Conservation (phyloP, 2,113 vertebrate genomes). For the Urocolius indicus region DNA sequence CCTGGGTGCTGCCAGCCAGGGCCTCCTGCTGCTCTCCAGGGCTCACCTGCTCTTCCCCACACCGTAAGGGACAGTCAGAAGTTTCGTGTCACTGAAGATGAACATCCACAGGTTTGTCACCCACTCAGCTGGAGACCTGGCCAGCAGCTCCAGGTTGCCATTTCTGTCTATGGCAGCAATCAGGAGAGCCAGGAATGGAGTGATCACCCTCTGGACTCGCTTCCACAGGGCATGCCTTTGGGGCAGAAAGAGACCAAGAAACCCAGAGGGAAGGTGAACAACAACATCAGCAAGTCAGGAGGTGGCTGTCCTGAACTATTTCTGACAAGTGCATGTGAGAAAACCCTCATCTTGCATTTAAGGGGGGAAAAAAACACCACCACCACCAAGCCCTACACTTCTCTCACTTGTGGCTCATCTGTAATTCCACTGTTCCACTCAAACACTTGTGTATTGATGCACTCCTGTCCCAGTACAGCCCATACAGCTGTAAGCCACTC, state of each 20-base stretch:
- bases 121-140: slow-evolving; percentile 57
- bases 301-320: background rate
- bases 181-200: slow-evolving; percentile 87
- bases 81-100: slow-evolving; percentile 85
- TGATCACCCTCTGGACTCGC: slow-evolving; percentile 84
- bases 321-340: background rate
- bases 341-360: background rate
- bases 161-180: slow-evolving; percentile 88
- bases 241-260: background rate
- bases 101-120: slow-evolving; percentile 89
- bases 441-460: background rate
- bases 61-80: slow-evolving; percentile 80
- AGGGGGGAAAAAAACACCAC: background rate
- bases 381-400: background rate
- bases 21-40: background rate
- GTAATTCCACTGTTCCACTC: background rate
- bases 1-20: background rate
- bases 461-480: background rate
- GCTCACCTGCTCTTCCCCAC: slow-evolving; percentile 76
- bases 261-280: background rate
- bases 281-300: accelerated
- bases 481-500: background rate
- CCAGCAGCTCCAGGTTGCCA: slow-evolving; percentile 88
- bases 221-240: slow-evolving; percentile 92
- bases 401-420: background rate